phyloP scores from a whole-genome alignment of 2,888 invertebrate genomes.

The Temnothorax unifasciatus region DNA sequence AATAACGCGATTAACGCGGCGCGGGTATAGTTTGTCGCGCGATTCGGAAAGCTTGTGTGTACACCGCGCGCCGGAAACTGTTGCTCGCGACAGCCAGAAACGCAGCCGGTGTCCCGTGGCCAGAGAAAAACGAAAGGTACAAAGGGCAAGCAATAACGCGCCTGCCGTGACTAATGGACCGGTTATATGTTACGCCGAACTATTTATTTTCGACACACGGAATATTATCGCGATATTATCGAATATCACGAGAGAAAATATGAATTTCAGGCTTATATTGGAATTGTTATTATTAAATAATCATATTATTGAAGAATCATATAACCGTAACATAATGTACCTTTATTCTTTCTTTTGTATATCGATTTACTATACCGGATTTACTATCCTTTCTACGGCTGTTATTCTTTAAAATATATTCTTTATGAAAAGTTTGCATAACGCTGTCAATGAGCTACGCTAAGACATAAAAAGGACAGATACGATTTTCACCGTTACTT shows the following conservation, averaged over 20 bases:
- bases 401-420: background rate
- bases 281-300: background rate
- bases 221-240: constrained; percentile 13
- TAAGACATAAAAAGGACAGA: constrained; percentile 30
- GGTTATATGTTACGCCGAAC: constrained; percentile 30
- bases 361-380: background rate
- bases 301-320: background rate
- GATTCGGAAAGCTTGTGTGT: constrained; percentile 44
- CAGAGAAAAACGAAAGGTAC: constrained; percentile 45
- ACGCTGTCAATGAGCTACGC: background rate
- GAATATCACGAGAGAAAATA: background rate
- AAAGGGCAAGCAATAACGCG: constrained; percentile 41
- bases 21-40: constrained; percentile 66
- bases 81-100: constrained; percentile 63
- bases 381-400: background rate
- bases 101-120: constrained; percentile 33
- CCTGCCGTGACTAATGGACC: constrained; percentile 33
- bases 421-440: constrained; percentile 3
- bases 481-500: constrained; percentile 12
- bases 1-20: constrained; percentile 78
- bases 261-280: background rate
- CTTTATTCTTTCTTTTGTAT: background rate
- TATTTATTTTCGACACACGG: constrained; percentile 36
- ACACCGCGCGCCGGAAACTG: constrained; percentile 56
- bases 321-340: background rate